Percentiles rank a stretch among this genome's conserved stretches.
Conservation (phyloP, 2,888 invertebrate genomes). For the Nesidiocoris tenuis region DNA sequence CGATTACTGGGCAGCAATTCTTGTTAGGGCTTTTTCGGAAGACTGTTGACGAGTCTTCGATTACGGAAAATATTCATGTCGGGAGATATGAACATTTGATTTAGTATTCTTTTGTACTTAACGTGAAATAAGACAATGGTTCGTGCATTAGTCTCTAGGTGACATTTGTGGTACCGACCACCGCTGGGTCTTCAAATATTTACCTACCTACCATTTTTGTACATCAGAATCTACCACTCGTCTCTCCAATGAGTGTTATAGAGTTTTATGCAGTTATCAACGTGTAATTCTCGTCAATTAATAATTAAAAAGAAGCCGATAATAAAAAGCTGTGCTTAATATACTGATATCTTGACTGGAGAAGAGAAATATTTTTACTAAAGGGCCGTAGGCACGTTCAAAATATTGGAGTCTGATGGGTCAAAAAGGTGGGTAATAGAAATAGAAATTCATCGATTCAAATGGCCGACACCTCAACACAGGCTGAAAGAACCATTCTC, state of each 20-base stretch:
- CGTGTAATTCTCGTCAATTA: constrained; percentile 30
- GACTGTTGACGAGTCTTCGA: neutral
- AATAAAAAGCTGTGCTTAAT: neutral
- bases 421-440: neutral
- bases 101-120: neutral
- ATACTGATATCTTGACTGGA: neutral
- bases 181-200: neutral
- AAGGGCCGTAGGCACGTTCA: neutral
- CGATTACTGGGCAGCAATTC: neutral
- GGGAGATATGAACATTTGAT: neutral
- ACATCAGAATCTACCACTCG: constrained; percentile 1
- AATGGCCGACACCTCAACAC: neutral
- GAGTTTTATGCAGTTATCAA: constrained; percentile 27
- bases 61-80: neutral
- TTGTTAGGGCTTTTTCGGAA: neutral
- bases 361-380: neutral
- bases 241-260: neutral
- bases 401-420: neutral
- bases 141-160: constrained; percentile 6
- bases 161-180: constrained; percentile 16
- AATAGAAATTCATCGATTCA: neutral
- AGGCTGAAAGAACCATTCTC: neutral
- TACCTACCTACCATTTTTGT: neutral
- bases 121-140: constrained; percentile 23
- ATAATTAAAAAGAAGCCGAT: constrained; percentile 6